These are phyloP conservation scores for Drosophila bocki DNA, from an alignment of 1,140 invertebrate genomes.

Conservation along the genomic window DNA sequence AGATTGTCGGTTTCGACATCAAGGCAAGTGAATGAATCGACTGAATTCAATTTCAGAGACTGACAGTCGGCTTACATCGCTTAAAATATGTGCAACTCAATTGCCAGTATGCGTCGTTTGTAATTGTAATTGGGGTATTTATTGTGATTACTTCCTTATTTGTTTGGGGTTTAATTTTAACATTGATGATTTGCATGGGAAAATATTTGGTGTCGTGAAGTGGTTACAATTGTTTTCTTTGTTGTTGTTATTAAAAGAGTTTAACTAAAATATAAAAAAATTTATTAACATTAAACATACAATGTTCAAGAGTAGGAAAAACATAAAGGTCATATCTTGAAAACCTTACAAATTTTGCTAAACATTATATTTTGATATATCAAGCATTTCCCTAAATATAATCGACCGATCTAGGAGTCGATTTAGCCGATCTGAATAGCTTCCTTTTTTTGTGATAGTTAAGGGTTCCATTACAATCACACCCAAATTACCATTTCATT, in stretches of 20 bases:
- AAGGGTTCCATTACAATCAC: slow-evolving; percentile 17
- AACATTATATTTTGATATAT: too few relatives aligned
- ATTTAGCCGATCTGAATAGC: too few relatives aligned
- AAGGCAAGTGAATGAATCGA: slow-evolving; percentile 50
- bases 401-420: too few relatives aligned
- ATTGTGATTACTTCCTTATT: slow-evolving; percentile 50
- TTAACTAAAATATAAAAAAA: background rate
- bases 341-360: background rate
- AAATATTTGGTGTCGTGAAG: background rate
- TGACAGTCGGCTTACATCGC: slow-evolving; percentile 41
- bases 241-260: background rate
- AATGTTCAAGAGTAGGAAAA: background rate
- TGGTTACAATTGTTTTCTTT: background rate
- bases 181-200: slow-evolving; percentile 14
- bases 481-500: slow-evolving; percentile 36
- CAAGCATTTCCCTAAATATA: too few relatives aligned
- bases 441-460: slow-evolving; percentile 5
- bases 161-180: slow-evolving; percentile 19
- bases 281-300: too few relatives aligned
- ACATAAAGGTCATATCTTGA: background rate
- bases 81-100: slow-evolving; percentile 40
- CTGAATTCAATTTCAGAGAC: slow-evolving; percentile 44
- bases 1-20: slow-evolving; percentile 39
- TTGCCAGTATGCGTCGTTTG: slow-evolving; percentile 32
- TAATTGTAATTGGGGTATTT: slow-evolving; percentile 49